phyloP scores from a whole-genome alignment of 1,140 invertebrate genomes.

The Pogonus chalceus region DNA sequence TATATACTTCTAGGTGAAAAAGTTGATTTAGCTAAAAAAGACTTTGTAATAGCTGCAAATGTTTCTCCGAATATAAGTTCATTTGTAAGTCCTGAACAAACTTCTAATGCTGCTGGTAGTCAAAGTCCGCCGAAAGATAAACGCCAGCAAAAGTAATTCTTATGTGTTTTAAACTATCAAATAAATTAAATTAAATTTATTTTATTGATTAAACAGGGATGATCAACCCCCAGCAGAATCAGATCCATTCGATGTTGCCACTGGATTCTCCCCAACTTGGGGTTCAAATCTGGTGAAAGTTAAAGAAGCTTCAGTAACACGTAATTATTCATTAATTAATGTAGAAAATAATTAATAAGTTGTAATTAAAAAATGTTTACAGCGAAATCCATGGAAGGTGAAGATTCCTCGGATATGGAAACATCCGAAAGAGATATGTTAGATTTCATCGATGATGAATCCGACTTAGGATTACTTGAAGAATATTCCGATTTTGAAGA shows the following conservation, averaged over 20 bases:
- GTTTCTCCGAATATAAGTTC: not conserved
- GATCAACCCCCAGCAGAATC: not conserved
- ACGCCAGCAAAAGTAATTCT: constrained; percentile 16
- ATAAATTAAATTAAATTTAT: not conserved
- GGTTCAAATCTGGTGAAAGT: constrained; percentile 30
- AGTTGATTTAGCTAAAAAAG: not conserved
- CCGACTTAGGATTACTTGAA: not conserved
- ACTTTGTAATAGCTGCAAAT: not conserved
- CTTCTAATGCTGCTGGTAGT: no score
- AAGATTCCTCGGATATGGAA: not conserved
- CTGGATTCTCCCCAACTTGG: constrained; percentile 27
- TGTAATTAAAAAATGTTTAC: no score
- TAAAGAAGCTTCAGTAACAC: constrained; percentile 14
- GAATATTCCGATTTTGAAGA: not conserved
- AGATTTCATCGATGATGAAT: not conserved
- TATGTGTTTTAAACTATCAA: not conserved
- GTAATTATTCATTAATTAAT: not conserved
- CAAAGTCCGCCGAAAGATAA: not conserved
- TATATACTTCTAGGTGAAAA: not conserved
- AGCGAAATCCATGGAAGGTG: no score
- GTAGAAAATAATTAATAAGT: no score
- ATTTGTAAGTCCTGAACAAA: not conserved
- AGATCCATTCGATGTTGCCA: not conserved
- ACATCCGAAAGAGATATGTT: not conserved
- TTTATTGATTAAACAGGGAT: not conserved